Conservation (phyloP, 2,113 vertebrate genomes). For the Gobiocypris rarus region DNA sequence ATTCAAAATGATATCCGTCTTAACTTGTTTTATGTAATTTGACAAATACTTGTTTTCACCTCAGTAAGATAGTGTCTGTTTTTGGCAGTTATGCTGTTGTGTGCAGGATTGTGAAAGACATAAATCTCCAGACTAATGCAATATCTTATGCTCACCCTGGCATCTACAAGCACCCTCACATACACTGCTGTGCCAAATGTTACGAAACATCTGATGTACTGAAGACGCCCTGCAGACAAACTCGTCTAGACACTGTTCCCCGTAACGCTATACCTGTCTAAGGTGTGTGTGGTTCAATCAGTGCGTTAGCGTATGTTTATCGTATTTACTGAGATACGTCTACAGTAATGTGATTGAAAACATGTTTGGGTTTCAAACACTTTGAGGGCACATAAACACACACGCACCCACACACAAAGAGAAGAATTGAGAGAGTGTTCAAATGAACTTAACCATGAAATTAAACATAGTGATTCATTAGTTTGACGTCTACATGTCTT, state of each 20-base stretch:
- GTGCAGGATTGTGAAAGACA: constrained; percentile 44
- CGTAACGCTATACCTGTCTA: constrained; percentile 16
- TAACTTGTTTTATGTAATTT: background rate
- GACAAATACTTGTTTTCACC: constrained; percentile 7
- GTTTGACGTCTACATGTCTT: background rate
- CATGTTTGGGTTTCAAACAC: constrained; percentile 11
- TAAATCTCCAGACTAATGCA: constrained; percentile 29
- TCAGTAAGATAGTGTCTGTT: constrained; percentile 33
- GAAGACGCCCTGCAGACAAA: constrained; percentile 36
- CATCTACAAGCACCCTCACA: background rate
- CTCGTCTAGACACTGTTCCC: constrained; percentile 46
- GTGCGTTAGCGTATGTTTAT: constrained; percentile 16
- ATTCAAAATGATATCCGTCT: background rate
- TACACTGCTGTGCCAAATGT: background rate
- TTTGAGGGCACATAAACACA: background rate
- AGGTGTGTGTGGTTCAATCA: constrained; percentile 34
- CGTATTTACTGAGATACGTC: background rate
- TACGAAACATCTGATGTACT: constrained; percentile 26
- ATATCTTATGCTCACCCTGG: background rate
- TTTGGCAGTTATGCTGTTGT: constrained; percentile 36
- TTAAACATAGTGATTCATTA: background rate
- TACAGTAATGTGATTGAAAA: background rate
- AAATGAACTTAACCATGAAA: background rate
- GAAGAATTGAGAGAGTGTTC: background rate
- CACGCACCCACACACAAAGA: background rate